phyloP scores from a whole-genome alignment of 2,113 vertebrate species.

The Hoplias malabaricus region DNA sequence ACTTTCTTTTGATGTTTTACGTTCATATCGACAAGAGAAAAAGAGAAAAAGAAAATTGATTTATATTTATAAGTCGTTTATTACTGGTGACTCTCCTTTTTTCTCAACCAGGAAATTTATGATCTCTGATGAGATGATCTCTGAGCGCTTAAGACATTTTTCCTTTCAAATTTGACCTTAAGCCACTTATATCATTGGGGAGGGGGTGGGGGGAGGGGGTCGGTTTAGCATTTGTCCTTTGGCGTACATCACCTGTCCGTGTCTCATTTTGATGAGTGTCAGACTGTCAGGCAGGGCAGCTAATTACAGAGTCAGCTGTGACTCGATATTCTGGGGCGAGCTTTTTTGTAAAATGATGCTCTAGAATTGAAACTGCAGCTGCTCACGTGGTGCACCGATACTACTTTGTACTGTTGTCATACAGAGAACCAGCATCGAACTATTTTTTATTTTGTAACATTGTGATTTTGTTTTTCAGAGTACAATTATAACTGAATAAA shows the following conservation, averaged over 20 bases:
- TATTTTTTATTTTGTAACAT: slow-evolving; percentile 16
- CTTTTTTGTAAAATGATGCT: not conserved
- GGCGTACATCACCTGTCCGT: slow-evolving; percentile 12
- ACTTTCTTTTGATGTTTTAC: slow-evolving; percentile 60
- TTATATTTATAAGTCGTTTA: slow-evolving; percentile 79
- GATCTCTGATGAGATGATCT: slow-evolving; percentile 50
- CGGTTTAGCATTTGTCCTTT: not conserved
- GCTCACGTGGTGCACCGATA: slow-evolving; percentile 33
- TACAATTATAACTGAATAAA: slow-evolving; percentile 35
- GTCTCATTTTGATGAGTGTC: slow-evolving; percentile 15
- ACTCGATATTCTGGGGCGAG: slow-evolving; percentile 5
- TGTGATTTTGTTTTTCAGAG: not conserved
- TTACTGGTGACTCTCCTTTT: slow-evolving; percentile 51
- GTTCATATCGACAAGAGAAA: slow-evolving; percentile 62
- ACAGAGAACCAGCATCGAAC: slow-evolving; percentile 33
- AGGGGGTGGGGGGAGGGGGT: not conserved
- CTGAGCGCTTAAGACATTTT: slow-evolving; percentile 61
- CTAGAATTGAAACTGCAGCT: slow-evolving; percentile 36
- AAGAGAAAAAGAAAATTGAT: slow-evolving; percentile 63
- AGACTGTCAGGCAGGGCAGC: slow-evolving; percentile 12
- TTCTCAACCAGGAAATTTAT: slow-evolving; percentile 39
- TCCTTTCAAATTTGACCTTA: slow-evolving; percentile 30
- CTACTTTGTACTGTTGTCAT: slow-evolving; percentile 14
- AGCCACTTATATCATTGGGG: not conserved
- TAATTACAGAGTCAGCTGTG: slow-evolving; percentile 8